These are phyloP conservation scores for Zaprionus nigranus DNA, from an alignment of 1,140 invertebrate genomes.

Conservation along the genomic window DNA sequence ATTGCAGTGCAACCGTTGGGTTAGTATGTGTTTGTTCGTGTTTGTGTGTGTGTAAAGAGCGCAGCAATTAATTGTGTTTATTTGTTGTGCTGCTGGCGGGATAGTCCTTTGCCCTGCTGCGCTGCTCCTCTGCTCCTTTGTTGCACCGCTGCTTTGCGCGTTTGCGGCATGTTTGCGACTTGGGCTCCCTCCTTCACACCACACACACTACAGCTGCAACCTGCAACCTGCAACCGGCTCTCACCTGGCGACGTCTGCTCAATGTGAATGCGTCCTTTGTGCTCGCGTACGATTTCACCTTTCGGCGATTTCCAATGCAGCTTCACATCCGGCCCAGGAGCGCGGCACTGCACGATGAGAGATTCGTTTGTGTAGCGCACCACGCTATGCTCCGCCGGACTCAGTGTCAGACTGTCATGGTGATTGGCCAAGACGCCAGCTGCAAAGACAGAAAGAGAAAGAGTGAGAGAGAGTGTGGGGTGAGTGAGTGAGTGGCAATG, in stretches of 20 bases:
- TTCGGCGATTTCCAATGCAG: conserved; percentile 84
- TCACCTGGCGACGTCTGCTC: conserved; percentile 71
- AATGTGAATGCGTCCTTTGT: conserved; percentile 84
- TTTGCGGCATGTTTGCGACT: conserved; percentile 3
- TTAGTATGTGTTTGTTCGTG: background rate
- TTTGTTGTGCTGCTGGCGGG: conserved; percentile 59
- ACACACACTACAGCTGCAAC: background rate
- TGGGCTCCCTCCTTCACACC: background rate
- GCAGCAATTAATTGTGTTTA: conserved; percentile 79
- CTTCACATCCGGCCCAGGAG: conserved; percentile 61
- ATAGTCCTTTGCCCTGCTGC: background rate
- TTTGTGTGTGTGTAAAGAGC: conserved; percentile 19
- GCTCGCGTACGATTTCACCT: conserved; percentile 78
- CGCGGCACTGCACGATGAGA: conserved; percentile 84
- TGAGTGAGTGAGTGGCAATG: background rate
- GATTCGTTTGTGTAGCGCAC: conserved; percentile 84
- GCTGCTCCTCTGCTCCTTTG: conserved; percentile 33
- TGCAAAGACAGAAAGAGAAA: conserved; percentile 40
- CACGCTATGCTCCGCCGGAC: conserved; percentile 74
- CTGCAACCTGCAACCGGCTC: conserved; percentile 16
- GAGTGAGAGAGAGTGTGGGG: conserved; percentile 1
- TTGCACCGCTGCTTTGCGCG: conserved; percentile 9
- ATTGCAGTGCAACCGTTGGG: background rate
- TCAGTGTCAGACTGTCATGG: conserved; percentile 69
- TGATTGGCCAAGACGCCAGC: conserved; percentile 67